Evolutionary conservation across 2,113 vertebrate genomes (phyloP).

Genomic region (Lampris incognitus): DNA sequence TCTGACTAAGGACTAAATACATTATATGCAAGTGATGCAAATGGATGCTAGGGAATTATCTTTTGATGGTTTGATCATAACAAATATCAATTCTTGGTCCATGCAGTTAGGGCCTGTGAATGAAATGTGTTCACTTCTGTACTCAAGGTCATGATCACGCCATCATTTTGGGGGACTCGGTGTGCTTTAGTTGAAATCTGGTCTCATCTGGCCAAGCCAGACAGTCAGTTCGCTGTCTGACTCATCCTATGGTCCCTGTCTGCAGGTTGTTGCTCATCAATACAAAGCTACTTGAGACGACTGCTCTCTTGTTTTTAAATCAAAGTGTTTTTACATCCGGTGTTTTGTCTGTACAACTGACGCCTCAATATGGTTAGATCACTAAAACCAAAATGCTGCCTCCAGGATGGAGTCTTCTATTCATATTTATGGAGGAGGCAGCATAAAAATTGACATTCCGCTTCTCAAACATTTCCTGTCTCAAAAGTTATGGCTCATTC

Average conservation of each 20-base stretch:
- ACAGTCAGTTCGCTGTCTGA: conserved; percentile 44
- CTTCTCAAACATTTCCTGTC: conserved; percentile 63
- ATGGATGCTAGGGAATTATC: conserved; percentile 40
- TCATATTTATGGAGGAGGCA: conserved; percentile 64
- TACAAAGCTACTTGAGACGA: conserved; percentile 58
- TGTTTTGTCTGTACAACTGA: conserved; percentile 74
- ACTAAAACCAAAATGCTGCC: conserved; percentile 77
- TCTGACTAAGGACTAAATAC: conserved; percentile 48
- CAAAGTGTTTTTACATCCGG: conserved; percentile 73
- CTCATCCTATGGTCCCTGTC: conserved; percentile 44
- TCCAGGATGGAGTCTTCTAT: conserved; percentile 66
- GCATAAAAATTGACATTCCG: conserved; percentile 78
- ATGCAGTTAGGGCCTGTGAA: background rate
- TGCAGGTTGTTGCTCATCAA: conserved; percentile 59
- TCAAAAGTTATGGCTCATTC: conserved; percentile 63
- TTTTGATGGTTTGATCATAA: conserved; percentile 39
- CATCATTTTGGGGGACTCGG: conserved; percentile 11
- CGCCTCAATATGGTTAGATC: conserved; percentile 77
- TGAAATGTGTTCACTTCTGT: conserved; percentile 7
- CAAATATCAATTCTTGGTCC: conserved; percentile 36
- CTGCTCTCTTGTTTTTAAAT: conserved; percentile 69
- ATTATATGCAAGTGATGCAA: conserved; percentile 37
- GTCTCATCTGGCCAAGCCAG: background rate
- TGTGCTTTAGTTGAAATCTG: background rate
- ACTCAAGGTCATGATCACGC: background rate